Conservation (phyloP, 2,113 vertebrate species). For the Numenius arquata region DNA sequence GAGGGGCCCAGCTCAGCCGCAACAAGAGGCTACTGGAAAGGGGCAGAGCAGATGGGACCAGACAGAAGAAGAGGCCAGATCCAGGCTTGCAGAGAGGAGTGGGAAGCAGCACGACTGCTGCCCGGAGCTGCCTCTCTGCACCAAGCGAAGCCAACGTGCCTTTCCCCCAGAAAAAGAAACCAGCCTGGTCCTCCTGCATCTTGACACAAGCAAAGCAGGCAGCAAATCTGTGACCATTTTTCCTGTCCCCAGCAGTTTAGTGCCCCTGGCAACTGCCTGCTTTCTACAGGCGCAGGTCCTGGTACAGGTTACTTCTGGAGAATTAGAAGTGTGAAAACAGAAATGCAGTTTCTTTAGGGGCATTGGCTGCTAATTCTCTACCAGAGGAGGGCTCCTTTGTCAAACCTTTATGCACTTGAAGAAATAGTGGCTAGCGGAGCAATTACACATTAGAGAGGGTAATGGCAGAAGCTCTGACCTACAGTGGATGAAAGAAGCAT, state of each 20-base stretch:
- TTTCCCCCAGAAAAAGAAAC: background rate
- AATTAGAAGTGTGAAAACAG: background rate
- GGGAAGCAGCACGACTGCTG: background rate
- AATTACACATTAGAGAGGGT: background rate
- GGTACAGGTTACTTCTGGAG: background rate
- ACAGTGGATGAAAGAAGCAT: background rate
- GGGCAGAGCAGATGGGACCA: background rate
- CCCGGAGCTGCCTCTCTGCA: background rate
- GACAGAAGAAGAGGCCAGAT: background rate
- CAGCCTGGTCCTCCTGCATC: background rate
- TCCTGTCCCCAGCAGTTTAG: background rate
- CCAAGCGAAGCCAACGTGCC: rapidly evolving
- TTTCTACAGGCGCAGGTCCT: background rate
- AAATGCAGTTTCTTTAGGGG: background rate
- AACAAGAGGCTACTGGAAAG: background rate
- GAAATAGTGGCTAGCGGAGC: background rate
- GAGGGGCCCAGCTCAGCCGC: background rate
- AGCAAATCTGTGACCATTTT: background rate
- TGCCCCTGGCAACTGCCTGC: background rate
- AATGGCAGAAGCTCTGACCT: background rate
- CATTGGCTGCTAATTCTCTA: background rate
- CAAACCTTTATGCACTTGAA: background rate
- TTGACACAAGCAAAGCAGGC: background rate
- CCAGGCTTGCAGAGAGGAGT: background rate
- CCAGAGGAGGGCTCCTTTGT: conserved; percentile 7